Evolutionary conservation across 2,113 vertebrate species (phyloP).

Genomic region (Australoheros scitulus): DNA sequence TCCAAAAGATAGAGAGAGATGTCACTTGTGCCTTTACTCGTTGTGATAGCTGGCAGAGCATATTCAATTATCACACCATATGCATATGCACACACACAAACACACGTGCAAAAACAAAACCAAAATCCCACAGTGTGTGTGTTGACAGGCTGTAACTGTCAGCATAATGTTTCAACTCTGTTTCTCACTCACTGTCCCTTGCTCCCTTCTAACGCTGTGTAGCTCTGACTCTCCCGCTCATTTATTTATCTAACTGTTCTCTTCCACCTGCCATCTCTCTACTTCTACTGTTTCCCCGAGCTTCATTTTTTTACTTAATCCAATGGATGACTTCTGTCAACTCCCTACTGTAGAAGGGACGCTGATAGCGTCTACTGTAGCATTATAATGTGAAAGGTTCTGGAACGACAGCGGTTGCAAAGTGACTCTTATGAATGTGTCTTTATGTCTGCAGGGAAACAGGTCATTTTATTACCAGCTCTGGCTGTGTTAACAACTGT

Average conservation of each 20-base stretch:
- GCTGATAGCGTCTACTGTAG: conserved; percentile 10
- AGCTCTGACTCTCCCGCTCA: not conserved
- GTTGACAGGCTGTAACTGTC: conserved; percentile 53
- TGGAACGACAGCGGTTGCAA: conserved; percentile 31
- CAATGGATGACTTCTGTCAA: conserved; percentile 14
- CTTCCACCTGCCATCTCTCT: not conserved
- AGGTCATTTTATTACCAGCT: conserved; percentile 39
- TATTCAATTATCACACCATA: conserved; percentile 55
- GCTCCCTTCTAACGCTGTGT: not conserved
- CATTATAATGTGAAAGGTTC: conserved; percentile 18
- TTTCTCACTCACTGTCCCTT: conserved; percentile 23
- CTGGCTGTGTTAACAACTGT: conserved; percentile 52
- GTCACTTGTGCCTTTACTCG: conserved; percentile 36
- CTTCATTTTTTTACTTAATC: conserved; percentile 1
- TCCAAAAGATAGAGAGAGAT: conserved; percentile 14
- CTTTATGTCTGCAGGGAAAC: conserved; percentile 45
- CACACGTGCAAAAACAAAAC: not conserved
- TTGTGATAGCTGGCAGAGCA: conserved; percentile 52
- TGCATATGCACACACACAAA: not conserved
- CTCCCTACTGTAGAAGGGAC: not conserved
- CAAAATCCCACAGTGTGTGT: conserved; percentile 40
- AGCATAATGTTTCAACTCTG: conserved; percentile 16
- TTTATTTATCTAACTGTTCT: not conserved
- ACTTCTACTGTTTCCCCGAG: not conserved
- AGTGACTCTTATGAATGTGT: conserved; percentile 35